Evolutionary conservation across 2,888 invertebrate genomes (phyloP).

Genomic region (Spodoptera picta): DNA sequence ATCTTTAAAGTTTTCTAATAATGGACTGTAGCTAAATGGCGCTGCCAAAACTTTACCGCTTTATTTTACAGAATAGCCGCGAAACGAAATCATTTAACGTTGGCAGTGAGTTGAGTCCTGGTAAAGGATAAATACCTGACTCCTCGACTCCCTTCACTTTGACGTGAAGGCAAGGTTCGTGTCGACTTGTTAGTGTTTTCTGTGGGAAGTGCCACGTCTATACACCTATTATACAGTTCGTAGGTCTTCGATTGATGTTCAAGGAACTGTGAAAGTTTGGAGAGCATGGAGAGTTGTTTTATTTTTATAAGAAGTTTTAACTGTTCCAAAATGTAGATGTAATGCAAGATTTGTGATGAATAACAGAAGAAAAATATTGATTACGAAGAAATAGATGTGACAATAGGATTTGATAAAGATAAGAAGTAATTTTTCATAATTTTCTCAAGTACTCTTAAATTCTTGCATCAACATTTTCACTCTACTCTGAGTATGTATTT

Average conservation of each 20-base stretch:
- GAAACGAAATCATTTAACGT: conserved; percentile 55
- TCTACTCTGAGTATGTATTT: too few relatives aligned
- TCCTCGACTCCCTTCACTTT: conserved; percentile 30
- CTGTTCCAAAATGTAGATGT: too few relatives aligned
- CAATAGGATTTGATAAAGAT: too few relatives aligned
- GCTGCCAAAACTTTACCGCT: conserved; percentile 58
- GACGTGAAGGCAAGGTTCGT: conserved; percentile 45
- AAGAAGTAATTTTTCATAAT: too few relatives aligned
- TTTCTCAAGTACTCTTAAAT: too few relatives aligned
- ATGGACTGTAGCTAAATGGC: conserved; percentile 62
- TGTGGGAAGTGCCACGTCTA: conserved; percentile 28
- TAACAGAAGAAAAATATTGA: too few relatives aligned
- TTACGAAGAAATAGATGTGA: too few relatives aligned
- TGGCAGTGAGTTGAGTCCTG: conserved; percentile 15
- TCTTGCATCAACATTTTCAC: too few relatives aligned
- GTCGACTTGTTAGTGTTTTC: conserved; percentile 44
- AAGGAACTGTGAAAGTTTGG: conserved; percentile 9
- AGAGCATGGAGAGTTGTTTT: conserved; percentile 10
- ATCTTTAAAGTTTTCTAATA: conserved; percentile 71
- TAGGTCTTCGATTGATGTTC: conserved; percentile 39
- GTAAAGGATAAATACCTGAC: conserved; percentile 28
- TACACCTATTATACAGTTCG: conserved; percentile 21
- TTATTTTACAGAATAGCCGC: conserved; percentile 52
- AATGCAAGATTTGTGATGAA: too few relatives aligned
- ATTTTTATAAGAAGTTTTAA: not conserved